Conservation (phyloP, 2,113 vertebrate genomes). For the Prolemur simus region DNA sequence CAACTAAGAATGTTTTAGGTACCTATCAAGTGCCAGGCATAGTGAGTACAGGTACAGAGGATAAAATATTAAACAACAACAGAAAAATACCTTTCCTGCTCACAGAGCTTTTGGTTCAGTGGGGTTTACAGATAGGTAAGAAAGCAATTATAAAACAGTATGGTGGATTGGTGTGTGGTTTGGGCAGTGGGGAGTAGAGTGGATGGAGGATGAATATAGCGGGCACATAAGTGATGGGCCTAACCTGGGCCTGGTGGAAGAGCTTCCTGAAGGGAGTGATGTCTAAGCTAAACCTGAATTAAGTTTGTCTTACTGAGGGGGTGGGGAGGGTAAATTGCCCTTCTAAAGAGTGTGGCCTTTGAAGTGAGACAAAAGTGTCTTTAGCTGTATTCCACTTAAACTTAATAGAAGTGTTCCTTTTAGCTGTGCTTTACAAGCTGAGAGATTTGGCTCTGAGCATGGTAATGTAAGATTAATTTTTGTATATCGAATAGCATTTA, state of each 20-base stretch:
- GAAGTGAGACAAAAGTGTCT: slow-evolving; percentile 4
- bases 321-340: neutral
- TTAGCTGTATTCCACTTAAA: slow-evolving; percentile 62
- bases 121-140: neutral
- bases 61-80: neutral
- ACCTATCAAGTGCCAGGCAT: neutral
- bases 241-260: neutral
- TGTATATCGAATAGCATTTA: slow-evolving; percentile 79
- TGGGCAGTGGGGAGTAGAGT: neutral
- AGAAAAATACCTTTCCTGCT: neutral
- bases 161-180: neutral
- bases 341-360: neutral
- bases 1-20: neutral
- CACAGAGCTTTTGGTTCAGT: neutral
- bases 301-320: neutral
- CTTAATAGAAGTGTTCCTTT: slow-evolving; percentile 66
- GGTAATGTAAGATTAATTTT: slow-evolving; percentile 81
- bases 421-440: slow-evolving; percentile 65
- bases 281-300: neutral
- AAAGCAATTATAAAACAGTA: neutral
- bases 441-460: slow-evolving; percentile 76
- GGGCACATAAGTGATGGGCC: neutral
- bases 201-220: neutral
- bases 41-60: neutral
- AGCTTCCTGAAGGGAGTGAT: neutral